Evolutionary conservation across 2,113 vertebrate genomes (phyloP).

Genomic region (Sceloporus tristichus): DNA sequence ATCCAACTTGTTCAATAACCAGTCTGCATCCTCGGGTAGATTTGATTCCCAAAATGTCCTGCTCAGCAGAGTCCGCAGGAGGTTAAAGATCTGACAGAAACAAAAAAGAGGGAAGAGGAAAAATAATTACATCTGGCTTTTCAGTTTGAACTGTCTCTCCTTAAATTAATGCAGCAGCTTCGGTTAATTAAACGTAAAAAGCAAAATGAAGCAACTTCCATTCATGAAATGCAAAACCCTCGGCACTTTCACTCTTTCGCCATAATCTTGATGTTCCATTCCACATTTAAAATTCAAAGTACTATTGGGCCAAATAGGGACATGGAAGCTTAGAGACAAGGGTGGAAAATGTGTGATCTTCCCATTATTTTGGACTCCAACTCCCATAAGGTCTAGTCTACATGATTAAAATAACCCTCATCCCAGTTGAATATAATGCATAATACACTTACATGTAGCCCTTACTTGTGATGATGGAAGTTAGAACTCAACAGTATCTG

Average conservation of each 20-base stretch:
- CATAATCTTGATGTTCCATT: neutral
- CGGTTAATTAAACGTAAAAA: too few species aligned
- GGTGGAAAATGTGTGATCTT: too few species aligned
- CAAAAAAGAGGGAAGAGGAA: too few species aligned
- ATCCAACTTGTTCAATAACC: neutral
- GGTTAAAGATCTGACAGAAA: neutral
- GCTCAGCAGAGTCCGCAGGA: neutral
- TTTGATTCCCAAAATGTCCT: neutral
- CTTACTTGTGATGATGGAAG: too few species aligned
- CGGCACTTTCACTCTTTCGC: neutral
- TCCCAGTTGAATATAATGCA: too few species aligned
- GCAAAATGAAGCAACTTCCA: neutral
- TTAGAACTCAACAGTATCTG: neutral
- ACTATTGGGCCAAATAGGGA: neutral
- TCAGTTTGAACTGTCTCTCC: too few species aligned
- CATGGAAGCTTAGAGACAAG: neutral
- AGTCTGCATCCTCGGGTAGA: neutral
- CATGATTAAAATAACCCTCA: too few species aligned
- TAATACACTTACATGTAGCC: too few species aligned
- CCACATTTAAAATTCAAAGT: neutral
- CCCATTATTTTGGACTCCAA: too few species aligned
- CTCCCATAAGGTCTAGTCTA: too few species aligned
- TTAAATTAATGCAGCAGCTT: too few species aligned
- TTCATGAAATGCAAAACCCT: neutral
- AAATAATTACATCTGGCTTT: too few species aligned